Conservation (phyloP, 2,888 invertebrate species). For the Luperina testacea region DNA sequence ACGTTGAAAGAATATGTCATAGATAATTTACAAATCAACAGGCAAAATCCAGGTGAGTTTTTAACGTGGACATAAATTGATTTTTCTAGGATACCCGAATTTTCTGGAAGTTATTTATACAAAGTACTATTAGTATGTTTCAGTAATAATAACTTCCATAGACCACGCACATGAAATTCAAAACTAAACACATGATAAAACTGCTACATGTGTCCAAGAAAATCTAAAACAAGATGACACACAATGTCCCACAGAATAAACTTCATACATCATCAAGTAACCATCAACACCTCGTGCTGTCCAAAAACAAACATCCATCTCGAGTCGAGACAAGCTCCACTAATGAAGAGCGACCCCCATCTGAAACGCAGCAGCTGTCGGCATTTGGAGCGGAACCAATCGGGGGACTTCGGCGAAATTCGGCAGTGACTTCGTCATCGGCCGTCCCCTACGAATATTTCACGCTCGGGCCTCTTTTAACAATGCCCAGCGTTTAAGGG, state of each 20-base stretch:
- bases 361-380: slow-evolving; percentile 89
- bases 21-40: background rate
- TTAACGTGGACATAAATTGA: background rate
- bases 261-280: slow-evolving; percentile 86
- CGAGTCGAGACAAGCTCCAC: slow-evolving; percentile 87
- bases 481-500: slow-evolving; percentile 84
- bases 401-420: slow-evolving; percentile 78
- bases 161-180: background rate
- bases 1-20: background rate
- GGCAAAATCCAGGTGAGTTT: background rate
- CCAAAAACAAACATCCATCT: slow-evolving; percentile 90
- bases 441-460: slow-evolving; percentile 73
- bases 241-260: slow-evolving; percentile 69
- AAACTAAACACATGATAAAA: slow-evolving; percentile 15
- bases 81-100: background rate
- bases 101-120: background rate
- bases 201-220: slow-evolving; percentile 49
- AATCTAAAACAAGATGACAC: slow-evolving; percentile 49
- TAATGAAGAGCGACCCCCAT: slow-evolving; percentile 89
- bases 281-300: slow-evolving; percentile 85
- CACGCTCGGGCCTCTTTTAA: slow-evolving; percentile 77
- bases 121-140: background rate
- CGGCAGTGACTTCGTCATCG: slow-evolving; percentile 78
- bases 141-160: background rate
- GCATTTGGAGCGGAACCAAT: slow-evolving; percentile 89